A percentile compares a stretch with the other conserved stretches of the same genome.
These are phyloP conservation scores for Eciton burchellii DNA, from an alignment of 1,140 invertebrate species.

Conservation along the genomic window DNA sequence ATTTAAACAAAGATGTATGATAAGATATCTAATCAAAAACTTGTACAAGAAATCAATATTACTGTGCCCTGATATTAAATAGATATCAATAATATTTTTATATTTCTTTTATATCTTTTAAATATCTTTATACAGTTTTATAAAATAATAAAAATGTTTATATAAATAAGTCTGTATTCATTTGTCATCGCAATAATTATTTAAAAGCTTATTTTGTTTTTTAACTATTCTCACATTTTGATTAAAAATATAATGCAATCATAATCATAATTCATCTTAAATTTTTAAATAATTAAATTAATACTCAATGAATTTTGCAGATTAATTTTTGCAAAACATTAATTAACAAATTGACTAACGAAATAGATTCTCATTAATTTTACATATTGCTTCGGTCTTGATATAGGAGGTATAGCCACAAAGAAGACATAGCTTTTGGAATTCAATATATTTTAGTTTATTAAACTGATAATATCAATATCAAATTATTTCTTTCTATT, in stretches of 20 bases:
- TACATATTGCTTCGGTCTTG: neutral
- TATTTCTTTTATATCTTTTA: conserved; percentile 18
- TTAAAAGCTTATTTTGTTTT: neutral
- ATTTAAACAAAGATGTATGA: neutral
- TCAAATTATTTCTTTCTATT: no score
- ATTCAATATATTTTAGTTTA: no score
- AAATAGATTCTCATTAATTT: neutral
- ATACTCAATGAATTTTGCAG: neutral
- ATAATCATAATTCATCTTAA: no score
- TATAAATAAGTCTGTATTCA: neutral
- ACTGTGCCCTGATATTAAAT: neutral
- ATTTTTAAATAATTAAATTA: neutral
- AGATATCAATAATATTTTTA: conserved; percentile 37
- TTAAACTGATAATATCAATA: no score
- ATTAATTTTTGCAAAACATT: no score
- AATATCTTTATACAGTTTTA: neutral
- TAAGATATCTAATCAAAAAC: neutral
- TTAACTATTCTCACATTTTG: neutral
- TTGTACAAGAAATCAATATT: neutral
- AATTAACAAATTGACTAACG: neutral
- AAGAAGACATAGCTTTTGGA: no score
- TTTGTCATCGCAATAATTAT: neutral
- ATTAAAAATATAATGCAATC: neutral
- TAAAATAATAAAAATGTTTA: neutral
- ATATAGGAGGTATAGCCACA: no score